Evolutionary conservation across 2,797 vertebrate genomes (phyloP).

Genomic region (Simalia tracyae): DNA sequence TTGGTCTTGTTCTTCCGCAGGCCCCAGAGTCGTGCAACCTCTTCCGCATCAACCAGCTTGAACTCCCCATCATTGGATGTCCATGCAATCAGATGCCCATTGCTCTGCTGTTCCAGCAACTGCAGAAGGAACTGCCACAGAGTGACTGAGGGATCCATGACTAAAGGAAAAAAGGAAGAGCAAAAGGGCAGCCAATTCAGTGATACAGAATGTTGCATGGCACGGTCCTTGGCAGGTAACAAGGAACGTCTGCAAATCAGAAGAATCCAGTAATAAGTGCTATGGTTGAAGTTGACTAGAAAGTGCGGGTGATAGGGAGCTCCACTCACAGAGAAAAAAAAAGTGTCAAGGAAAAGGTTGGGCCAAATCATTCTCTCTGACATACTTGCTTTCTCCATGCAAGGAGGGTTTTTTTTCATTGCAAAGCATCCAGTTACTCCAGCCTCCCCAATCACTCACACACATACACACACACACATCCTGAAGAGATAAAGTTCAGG

Average conservation of each 20-base stretch:
- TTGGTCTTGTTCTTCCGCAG: slow-evolving; percentile 93
- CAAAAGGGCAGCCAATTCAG: not conserved
- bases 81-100: slow-evolving; percentile 89
- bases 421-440: not conserved
- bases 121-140: slow-evolving; percentile 94
- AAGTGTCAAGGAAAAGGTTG: not conserved
- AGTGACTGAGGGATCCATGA: slow-evolving; percentile 91
- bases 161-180: slow-evolving; percentile 59
- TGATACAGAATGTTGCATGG: too few species aligned
- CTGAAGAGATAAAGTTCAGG: not conserved
- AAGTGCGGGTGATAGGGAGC: not conserved
- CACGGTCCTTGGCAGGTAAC: not conserved
- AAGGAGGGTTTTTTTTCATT: not conserved
- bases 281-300: not conserved
- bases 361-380: not conserved
- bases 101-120: slow-evolving; percentile 85
- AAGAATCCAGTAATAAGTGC: not conserved
- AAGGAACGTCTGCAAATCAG: not conserved
- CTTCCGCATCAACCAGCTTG: slow-evolving; percentile 89
- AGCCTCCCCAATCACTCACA: not conserved
- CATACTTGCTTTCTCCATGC: not conserved
- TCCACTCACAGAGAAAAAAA: not conserved
- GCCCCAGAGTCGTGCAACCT: slow-evolving; percentile 90
- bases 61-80: slow-evolving; percentile 89
- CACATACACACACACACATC: not conserved